phyloP scores from a whole-genome alignment of 1,140 invertebrate species.

The Leptoteleia sp. region DNA sequence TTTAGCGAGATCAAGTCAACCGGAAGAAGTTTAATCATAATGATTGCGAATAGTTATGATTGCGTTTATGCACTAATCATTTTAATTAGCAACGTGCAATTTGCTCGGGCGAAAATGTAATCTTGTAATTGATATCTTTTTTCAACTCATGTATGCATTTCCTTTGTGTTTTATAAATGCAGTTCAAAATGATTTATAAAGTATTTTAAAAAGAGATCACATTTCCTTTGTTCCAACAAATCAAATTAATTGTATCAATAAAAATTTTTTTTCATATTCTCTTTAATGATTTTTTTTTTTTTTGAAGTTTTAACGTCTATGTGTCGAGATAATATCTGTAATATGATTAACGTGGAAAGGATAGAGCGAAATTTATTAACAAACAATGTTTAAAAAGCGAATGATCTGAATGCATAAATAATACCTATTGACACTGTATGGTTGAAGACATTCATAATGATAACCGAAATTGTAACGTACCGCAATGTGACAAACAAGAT shows the following conservation, averaged over 20 bases:
- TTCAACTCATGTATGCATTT: too few relatives aligned
- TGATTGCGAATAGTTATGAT: constrained; percentile 2
- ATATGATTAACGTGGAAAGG: constrained; percentile 38
- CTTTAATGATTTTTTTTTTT: neutral
- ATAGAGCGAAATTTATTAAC: constrained; percentile 30
- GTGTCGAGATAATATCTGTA: constrained; percentile 7
- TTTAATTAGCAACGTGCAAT: constrained; percentile 19
- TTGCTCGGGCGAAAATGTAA: constrained; percentile 12
- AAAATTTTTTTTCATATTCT: too few relatives aligned
- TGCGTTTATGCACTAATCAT: neutral
- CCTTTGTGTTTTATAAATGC: too few relatives aligned
- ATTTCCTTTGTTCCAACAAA: too few relatives aligned
- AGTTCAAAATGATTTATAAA: too few relatives aligned
- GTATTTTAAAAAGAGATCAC: too few relatives aligned
- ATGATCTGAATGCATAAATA: constrained; percentile 22
- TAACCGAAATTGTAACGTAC: constrained; percentile 53
- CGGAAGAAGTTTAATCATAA: constrained; percentile 25
- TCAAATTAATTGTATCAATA: too few relatives aligned
- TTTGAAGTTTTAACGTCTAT: neutral
- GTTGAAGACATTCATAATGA: constrained; percentile 14
- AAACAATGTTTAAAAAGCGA: constrained; percentile 1
- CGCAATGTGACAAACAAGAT: constrained; percentile 26
- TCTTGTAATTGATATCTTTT: constrained; percentile 5
- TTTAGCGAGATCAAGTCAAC: neutral
- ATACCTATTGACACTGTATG: constrained; percentile 13